These are phyloP conservation scores for Meteorus sp. DNA, from an alignment of 1,140 invertebrate genomes.

Conservation along the genomic window DNA sequence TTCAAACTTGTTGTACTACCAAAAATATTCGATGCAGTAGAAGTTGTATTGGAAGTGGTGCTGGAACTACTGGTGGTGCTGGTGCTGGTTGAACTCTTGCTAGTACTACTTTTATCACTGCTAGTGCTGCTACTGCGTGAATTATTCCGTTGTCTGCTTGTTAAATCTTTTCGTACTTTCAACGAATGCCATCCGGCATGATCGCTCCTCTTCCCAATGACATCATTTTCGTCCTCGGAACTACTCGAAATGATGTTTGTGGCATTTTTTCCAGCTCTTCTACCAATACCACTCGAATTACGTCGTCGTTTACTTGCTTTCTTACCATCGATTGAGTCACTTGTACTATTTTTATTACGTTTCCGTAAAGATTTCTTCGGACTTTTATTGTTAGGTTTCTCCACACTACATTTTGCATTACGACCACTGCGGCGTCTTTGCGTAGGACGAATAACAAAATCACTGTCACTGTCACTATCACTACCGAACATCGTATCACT, in stretches of 20 bases:
- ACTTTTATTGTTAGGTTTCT: too few relatives aligned
- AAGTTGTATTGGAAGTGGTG: conserved; percentile 1
- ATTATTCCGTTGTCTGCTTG: not conserved
- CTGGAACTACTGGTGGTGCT: not conserved
- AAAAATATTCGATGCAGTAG: not conserved
- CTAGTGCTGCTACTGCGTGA: not conserved
- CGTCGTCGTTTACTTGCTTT: not conserved
- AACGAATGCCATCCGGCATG: too few relatives aligned
- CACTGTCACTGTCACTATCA: not conserved
- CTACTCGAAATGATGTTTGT: too few relatives aligned
- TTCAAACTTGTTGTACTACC: not conserved
- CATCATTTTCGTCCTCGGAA: not conserved
- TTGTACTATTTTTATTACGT: not conserved
- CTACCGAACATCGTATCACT: not conserved
- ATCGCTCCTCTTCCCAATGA: too few relatives aligned
- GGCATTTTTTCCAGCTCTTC: not conserved
- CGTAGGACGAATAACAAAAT: not conserved
- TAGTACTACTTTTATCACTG: not conserved
- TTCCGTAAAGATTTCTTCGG: too few relatives aligned
- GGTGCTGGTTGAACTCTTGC: not conserved
- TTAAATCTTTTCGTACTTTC: not conserved
- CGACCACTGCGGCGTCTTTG: not conserved
- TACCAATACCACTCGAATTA: not conserved
- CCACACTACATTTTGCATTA: not conserved
- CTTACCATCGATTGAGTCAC: not conserved